Percentiles rank a stretch among this genome's conserved stretches.
phyloP scores from a whole-genome alignment of 2,888 invertebrate species.

The Drosophila niveifrons region DNA sequence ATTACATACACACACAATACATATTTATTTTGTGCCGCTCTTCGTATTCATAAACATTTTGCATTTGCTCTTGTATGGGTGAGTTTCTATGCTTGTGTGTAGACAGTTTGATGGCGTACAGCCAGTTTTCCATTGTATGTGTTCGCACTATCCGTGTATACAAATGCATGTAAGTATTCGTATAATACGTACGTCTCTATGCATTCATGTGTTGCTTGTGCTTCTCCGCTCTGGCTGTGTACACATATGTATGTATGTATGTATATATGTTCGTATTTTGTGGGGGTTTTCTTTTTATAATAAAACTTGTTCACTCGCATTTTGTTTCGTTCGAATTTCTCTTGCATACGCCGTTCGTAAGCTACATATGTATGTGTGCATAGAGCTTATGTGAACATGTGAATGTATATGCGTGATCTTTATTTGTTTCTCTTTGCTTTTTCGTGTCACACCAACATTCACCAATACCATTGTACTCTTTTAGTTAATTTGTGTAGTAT shows the following conservation, averaged over 20 bases:
- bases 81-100: slow-evolving; percentile 52
- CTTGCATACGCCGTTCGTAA: slow-evolving; percentile 45
- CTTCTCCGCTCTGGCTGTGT: neutral
- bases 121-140: slow-evolving; percentile 77
- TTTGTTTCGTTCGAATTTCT: slow-evolving; percentile 39
- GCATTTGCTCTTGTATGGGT: slow-evolving; percentile 45
- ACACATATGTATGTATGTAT: neutral
- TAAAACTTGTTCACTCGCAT: slow-evolving; percentile 46
- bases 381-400: neutral
- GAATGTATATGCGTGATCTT: slow-evolving; percentile 43
- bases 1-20: slow-evolving; percentile 44
- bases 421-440: slow-evolving; percentile 29
- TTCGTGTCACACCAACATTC: slow-evolving; percentile 30
- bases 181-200: neutral
- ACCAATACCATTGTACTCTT: slow-evolving; percentile 20
- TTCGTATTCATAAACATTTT: slow-evolving; percentile 46
- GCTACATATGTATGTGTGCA: slow-evolving; percentile 9
- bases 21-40: slow-evolving; percentile 53
- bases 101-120: slow-evolving; percentile 73
- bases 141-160: slow-evolving; percentile 14
- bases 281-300: slow-evolving; percentile 40
- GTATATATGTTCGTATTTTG: slow-evolving; percentile 23
- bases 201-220: slow-evolving; percentile 1
- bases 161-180: slow-evolving; percentile 1
- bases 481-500: slow-evolving; percentile 37